Conservation (phyloP, 1,140 invertebrate genomes). For the Drosophila lowei region DNA sequence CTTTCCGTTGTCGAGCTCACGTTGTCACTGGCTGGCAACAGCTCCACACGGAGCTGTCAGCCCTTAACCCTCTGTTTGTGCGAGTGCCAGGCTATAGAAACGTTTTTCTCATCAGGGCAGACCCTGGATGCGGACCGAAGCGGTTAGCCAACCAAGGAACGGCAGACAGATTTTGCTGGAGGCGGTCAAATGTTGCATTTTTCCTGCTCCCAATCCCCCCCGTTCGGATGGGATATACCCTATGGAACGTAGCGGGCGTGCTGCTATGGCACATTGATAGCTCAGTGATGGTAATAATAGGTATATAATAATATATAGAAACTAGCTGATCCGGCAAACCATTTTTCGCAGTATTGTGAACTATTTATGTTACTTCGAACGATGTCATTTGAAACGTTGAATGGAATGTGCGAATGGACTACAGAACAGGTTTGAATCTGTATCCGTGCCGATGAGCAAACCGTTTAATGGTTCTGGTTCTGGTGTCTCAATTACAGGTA, state of each 20-base stretch:
- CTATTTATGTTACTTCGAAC: too few species aligned
- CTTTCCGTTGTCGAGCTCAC: conserved; percentile 68
- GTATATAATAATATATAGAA: too few species aligned
- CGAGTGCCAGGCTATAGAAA: conserved; percentile 9
- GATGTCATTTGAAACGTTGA: too few species aligned
- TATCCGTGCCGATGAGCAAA: too few species aligned
- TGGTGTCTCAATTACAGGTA: conserved; percentile 3
- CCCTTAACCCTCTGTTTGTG: conserved; percentile 56
- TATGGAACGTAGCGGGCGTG: background rate
- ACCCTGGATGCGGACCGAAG: conserved; percentile 11
- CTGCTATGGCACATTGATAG: background rate
- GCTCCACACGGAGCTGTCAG: conserved; percentile 48
- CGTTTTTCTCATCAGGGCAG: conserved; percentile 64
- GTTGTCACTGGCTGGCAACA: conserved; percentile 48
- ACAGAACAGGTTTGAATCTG: too few species aligned
- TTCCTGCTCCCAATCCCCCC: conserved; percentile 33
- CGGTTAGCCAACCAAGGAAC: conserved; percentile 55
- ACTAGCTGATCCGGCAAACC: too few species aligned
- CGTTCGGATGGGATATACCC: conserved; percentile 28
- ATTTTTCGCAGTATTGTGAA: too few species aligned
- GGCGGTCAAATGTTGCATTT: conserved; percentile 71
- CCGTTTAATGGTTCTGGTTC: background rate
- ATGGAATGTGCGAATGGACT: too few species aligned
- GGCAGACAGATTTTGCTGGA: conserved; percentile 68
- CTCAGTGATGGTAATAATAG: too few species aligned